Percentiles rank a stretch among this genome's conserved stretches.
phyloP scores from a whole-genome alignment of 2,797 vertebrate species.

The Micromesistius poutassou region DNA sequence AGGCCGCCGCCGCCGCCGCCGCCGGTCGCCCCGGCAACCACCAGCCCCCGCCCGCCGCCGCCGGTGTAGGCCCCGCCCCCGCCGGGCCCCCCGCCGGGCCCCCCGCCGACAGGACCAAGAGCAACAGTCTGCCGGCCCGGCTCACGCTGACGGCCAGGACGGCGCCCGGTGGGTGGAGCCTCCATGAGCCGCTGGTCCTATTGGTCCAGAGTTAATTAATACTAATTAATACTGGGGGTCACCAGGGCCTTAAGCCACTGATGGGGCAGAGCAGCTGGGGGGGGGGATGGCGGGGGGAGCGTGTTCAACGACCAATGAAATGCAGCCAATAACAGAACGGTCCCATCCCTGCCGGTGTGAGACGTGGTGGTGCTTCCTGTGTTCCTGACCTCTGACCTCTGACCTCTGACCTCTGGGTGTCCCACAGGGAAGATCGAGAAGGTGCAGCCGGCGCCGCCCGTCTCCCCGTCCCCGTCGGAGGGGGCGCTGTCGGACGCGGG shows the following conservation, averaged over 20 bases:
- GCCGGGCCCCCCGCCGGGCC: slow-evolving; percentile 39
- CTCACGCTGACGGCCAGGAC: slow-evolving; percentile 80
- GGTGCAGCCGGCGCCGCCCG: slow-evolving; percentile 79
- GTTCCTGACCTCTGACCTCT: background rate
- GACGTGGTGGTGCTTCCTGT: background rate
- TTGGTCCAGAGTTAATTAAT: background rate
- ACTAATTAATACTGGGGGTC: too few species aligned
- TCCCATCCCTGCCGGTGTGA: background rate
- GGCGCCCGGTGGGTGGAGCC: slow-evolving; percentile 73
- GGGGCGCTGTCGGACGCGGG: slow-evolving; percentile 79
- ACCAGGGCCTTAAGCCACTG: too few species aligned
- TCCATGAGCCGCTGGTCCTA: background rate
- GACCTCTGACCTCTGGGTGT: background rate
- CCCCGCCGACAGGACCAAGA: slow-evolving; percentile 72
- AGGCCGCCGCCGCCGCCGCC: background rate
- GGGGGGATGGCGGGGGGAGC: too few species aligned
- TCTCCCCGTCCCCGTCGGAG: slow-evolving; percentile 81
- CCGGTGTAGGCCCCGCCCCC: background rate
- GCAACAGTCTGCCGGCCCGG: slow-evolving; percentile 77
- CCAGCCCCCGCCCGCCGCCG: background rate
- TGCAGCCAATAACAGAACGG: background rate
- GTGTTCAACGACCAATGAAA: too few species aligned
- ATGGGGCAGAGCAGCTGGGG: too few species aligned
- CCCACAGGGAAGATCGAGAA: slow-evolving; percentile 94
- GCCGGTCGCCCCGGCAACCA: slow-evolving; percentile 1